Evolutionary conservation across 2,113 vertebrate species (phyloP).

Genomic region (Dendrocopos noguchii): DNA sequence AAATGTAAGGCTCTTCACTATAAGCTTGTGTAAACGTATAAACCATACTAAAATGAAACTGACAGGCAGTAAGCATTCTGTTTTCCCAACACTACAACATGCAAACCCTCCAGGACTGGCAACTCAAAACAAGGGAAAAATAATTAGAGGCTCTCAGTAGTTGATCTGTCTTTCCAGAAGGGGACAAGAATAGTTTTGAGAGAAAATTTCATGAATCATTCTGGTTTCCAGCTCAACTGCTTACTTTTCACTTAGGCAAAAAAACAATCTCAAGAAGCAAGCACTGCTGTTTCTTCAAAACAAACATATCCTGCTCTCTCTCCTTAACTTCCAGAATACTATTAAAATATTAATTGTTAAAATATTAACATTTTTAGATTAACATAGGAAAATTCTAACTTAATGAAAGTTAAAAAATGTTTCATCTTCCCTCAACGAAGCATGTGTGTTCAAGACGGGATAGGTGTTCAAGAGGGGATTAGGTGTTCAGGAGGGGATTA

Average conservation of each 20-base stretch:
- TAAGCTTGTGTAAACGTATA: conserved; percentile 1
- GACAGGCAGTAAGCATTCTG: not conserved
- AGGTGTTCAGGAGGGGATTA: too few species aligned
- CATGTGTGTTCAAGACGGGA: too few species aligned
- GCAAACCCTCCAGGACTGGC: not conserved
- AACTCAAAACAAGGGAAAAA: not conserved
- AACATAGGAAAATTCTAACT: too few species aligned
- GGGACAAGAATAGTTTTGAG: not conserved
- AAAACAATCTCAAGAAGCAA: not conserved
- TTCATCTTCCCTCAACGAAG: not conserved
- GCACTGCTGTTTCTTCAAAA: not conserved
- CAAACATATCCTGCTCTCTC: not conserved
- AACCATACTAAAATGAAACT: conserved; percentile 21
- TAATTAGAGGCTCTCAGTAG: not conserved
- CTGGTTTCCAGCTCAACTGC: not conserved
- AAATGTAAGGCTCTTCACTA: not conserved
- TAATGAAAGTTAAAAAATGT: too few species aligned
- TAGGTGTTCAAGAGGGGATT: too few species aligned
- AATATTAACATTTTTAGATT: not conserved
- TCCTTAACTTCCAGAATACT: not conserved
- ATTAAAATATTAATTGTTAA: not conserved
- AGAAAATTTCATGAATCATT: not conserved
- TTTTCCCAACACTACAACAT: not conserved
- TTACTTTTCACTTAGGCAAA: not conserved
- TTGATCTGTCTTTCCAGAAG: not conserved